These are phyloP conservation scores for Silurus asotus DNA, from an alignment of 2,113 vertebrate species.

Conservation along the genomic window DNA sequence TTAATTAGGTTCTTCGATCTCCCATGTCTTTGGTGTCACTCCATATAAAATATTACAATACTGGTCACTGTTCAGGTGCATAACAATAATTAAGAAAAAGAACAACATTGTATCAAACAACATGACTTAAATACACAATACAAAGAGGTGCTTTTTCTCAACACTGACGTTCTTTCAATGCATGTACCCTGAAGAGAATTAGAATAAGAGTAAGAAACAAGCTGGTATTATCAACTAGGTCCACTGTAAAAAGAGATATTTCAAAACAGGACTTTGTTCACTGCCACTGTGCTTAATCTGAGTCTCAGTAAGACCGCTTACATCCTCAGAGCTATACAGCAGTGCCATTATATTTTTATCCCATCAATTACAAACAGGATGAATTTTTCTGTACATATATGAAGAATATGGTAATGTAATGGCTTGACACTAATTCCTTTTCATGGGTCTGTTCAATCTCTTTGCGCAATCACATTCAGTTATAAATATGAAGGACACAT, in stretches of 20 bases:
- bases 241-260: constrained; percentile 42
- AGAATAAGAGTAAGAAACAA: constrained; percentile 47
- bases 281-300: constrained; percentile 35
- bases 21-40: constrained; percentile 52
- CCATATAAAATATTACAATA: constrained; percentile 53
- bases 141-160: constrained; percentile 51
- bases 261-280: constrained; percentile 25
- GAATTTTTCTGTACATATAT: constrained; percentile 45
- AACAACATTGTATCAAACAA: constrained; percentile 58
- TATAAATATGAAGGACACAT: constrained; percentile 11
- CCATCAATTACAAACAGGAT: constrained; percentile 44
- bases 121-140: constrained; percentile 58
- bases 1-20: constrained; percentile 32
- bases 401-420: constrained; percentile 34
- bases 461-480: constrained; percentile 38
- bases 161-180: constrained; percentile 41
- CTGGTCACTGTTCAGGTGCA: constrained; percentile 48
- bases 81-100: constrained; percentile 57
- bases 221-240: constrained; percentile 52
- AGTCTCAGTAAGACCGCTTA: constrained; percentile 24
- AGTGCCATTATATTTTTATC: constrained; percentile 38
- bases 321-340: constrained; percentile 36
- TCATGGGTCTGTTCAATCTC: constrained; percentile 38
- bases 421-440: constrained; percentile 36
- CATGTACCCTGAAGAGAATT: constrained; percentile 44